Percentiles rank a stretch among this genome's conserved stretches.
These are phyloP conservation scores for Cinara cedri DNA, from an alignment of 2,888 invertebrate species.

Conservation along the genomic window DNA sequence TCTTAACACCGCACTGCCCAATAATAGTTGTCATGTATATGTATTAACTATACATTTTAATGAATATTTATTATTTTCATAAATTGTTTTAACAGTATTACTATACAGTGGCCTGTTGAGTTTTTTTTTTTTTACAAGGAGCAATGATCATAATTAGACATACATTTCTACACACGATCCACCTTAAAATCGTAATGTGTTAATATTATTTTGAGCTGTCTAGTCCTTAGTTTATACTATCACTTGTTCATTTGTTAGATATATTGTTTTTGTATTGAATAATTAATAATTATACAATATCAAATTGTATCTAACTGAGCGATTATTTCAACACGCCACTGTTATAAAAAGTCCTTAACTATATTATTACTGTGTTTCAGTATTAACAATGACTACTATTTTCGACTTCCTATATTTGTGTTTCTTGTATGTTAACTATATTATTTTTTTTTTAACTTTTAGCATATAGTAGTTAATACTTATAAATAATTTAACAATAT, in stretches of 20 bases:
- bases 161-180: neutral
- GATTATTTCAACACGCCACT: neutral
- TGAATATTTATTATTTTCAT: neutral
- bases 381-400: conserved; percentile 40
- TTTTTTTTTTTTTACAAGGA: neutral
- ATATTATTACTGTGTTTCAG: neutral
- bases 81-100: conserved; percentile 14
- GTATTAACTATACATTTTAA: neutral
- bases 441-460: conserved; percentile 16
- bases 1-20: no score
- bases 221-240: neutral
- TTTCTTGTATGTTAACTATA: conserved; percentile 10
- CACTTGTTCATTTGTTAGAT: neutral
- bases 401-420: conserved; percentile 29
- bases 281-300: neutral
- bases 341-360: neutral
- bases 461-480: neutral
- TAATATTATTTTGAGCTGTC: neutral
- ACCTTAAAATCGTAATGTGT: neutral
- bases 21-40: conserved; percentile 10
- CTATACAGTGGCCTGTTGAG: neutral
- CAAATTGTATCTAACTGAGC: neutral
- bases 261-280: neutral
- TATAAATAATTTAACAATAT: conserved; percentile 38
- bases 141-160: neutral